Evolutionary conservation across 2,888 invertebrate species (phyloP).

Genomic region (Cantharis rufa): DNA sequence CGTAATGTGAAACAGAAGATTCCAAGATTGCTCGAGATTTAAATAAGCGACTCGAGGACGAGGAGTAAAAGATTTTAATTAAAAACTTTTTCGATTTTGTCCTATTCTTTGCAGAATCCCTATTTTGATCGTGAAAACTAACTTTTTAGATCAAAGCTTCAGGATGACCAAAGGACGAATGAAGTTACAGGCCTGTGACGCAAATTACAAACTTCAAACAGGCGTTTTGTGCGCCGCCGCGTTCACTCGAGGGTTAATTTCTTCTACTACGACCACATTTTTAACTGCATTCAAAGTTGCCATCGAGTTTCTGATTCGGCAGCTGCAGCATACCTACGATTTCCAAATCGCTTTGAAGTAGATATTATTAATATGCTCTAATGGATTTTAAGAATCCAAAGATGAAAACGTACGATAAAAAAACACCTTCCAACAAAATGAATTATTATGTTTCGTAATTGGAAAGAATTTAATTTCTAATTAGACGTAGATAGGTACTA

Average conservation of each 20-base stretch:
- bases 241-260: neutral
- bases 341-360: neutral
- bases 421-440: neutral
- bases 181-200: neutral
- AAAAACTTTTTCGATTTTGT: neutral
- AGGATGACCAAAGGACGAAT: neutral
- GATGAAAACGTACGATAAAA: constrained; percentile 6
- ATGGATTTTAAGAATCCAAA: constrained; percentile 7
- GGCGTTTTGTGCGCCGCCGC: neutral
- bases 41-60: neutral
- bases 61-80: neutral
- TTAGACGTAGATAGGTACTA: neutral
- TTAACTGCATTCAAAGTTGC: neutral
- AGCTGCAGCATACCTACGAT: neutral
- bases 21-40: neutral
- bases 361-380: constrained; percentile 10
- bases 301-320: neutral
- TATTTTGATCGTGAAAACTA: neutral
- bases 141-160: neutral
- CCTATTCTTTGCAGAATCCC: neutral
- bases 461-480: constrained; percentile 1
- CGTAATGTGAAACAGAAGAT: neutral
- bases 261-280: neutral
- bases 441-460: neutral
- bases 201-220: neutral